Evolutionary conservation across 2,888 invertebrate species (phyloP), one percentile per base, ranked within the genome.

Genomic region (Papilio gigon): DNA sequence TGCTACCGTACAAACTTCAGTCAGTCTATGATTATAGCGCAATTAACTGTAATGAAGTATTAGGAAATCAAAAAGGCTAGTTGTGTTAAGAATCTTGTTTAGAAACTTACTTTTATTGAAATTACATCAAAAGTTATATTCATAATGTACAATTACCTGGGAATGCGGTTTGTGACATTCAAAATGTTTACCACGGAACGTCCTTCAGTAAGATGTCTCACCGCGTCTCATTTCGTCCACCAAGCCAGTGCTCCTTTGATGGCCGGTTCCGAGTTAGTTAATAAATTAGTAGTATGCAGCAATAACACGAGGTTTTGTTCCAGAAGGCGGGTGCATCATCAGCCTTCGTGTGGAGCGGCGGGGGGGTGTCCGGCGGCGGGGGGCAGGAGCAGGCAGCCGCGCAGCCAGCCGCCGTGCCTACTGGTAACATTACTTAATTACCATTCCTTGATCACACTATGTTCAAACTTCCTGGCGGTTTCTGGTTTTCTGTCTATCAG

Each of bases 321-420:
- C 93, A 95, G 95, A 95, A 95, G 92, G 93, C 93, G 80, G 92
- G 93, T 72, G 91, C 91, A 70, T 92, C 92, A 72, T 92, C 93
- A 80, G 93, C 93, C 83, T 93, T 93, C 79, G 92, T 93, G 77
- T 93, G 93, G 94, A 93, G 93, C 70, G 93, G 91, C 59, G 93
- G 92, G 82, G 93, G 93, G 81, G 89, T 93, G 76, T 88, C 90
- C 30, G 93, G 92, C 3, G 90, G 92, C 30, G 94, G 94, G 80
- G 93, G 90, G 75, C 93, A 92, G 77, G 93, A 91, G 78, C 90
- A 90, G 89, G 92, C 83, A 85, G 84, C 81, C 83, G 88, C 84
- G 85, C 93, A 94, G 84, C 85, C 92, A 77, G 93, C 93, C 82
- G 93, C 93, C 84, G 94, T 94, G 80, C 93, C 94, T 67, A 93